A percentile compares a stretch with the other conserved stretches of the same genome.
Evolutionary conservation across 2,113 vertebrate genomes (phyloP).

Genomic region (Apeltes quadracus): DNA sequence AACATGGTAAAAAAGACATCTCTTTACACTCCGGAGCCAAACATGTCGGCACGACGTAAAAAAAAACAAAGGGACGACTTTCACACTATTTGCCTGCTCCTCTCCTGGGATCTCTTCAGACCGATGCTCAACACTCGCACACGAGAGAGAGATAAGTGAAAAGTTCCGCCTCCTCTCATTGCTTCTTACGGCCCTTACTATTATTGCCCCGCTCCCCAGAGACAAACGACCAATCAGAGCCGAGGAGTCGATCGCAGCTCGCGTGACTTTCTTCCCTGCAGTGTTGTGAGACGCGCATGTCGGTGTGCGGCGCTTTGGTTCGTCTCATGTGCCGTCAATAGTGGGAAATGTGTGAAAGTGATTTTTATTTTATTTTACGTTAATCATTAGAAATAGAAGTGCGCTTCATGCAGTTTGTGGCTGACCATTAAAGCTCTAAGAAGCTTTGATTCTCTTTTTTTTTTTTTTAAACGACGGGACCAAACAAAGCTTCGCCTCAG

Average conservation of each 20-base stretch:
- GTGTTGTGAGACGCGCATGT: too few species aligned
- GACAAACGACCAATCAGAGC: too few species aligned
- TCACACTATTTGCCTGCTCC: constrained; percentile 21
- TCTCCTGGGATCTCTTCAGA: not conserved
- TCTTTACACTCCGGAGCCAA: constrained; percentile 5
- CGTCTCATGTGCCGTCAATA: too few species aligned
- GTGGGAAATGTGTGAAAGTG: not conserved
- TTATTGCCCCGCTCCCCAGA: too few species aligned
- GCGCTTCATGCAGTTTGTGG: not conserved
- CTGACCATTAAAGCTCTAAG: constrained; percentile 20
- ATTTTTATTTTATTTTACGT: not conserved
- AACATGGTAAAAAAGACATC: too few species aligned
- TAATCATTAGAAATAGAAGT: constrained; percentile 4
- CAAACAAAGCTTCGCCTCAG: constrained; percentile 34
- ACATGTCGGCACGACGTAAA: not conserved
- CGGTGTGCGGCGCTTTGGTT: too few species aligned
- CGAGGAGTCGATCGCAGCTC: too few species aligned
- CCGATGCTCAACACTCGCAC: too few species aligned
- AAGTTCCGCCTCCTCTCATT: not conserved
- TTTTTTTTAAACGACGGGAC: constrained; percentile 23
- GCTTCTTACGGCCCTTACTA: not conserved
- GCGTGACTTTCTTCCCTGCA: too few species aligned
- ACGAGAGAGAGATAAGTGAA: too few species aligned
- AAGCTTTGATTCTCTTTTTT: not conserved
- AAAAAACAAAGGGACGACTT: constrained; percentile 24